Evolutionary conservation across 2,888 invertebrate genomes (phyloP), one percentile per base, ranked within the genome.

Genomic region (Spodoptera littoralis): DNA sequence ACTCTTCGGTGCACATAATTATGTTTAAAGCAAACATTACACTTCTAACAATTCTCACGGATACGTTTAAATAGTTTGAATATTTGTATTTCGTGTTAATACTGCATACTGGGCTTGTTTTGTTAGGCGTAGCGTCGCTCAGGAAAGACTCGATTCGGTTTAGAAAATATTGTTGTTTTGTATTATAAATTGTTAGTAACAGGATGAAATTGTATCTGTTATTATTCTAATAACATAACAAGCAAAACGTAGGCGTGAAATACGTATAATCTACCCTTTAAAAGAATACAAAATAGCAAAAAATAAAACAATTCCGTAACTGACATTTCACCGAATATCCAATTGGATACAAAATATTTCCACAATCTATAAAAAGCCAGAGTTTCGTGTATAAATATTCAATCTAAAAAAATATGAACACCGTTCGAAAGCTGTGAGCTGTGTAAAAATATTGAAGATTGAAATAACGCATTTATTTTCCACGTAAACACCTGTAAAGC

Each of bases 1-100:
- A 88, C 89, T 87, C 83, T 76, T 79, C 81, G 73, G 80, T 77
- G 77, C 76, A 80, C 83, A 74, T 82, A 86, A 87, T 84, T 83
- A 83, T 82, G 79, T 78, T 77, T 80, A 72, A 78, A 84, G 84
- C 84, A 85, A 87, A 87, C 84, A 84, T 72, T 75, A 73, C 71
- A 74, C 80, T 83, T 81, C 84, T 77, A 75, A 81, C 77, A 74
- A 67, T 63, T 77, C 75, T 67, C 68, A 77, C 64, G 73, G 55
- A 53, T 24, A 22, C 24, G 51, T 41, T 42, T 22, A 55, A 63
- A 66, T 60, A 61, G 46, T 48, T 45, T 46, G 45, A 70, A 55
- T 50, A 60, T 66, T 74, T 45, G 65, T 42, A 59, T 44, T 59
- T 46, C 13, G 18, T 24, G 42, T 49, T 13, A 52, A 18, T 4